phyloP scores from a whole-genome alignment of 2,797 vertebrate genomes.

The Oreonectes daqikongensis region DNA sequence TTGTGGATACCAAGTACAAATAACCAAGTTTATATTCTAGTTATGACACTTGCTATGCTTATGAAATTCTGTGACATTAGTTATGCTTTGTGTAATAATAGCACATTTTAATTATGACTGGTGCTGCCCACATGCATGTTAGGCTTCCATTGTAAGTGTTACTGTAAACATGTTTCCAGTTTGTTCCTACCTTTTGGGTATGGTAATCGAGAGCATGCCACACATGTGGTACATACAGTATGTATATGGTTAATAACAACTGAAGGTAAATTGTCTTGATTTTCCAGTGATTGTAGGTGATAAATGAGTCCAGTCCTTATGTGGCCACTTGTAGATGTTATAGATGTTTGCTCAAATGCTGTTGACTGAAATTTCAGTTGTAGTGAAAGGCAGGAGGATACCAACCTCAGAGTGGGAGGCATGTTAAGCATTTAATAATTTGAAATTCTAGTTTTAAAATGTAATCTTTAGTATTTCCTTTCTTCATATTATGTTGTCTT shows the following conservation, averaged over 20 bases:
- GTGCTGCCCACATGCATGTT: neutral
- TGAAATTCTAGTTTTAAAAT: neutral
- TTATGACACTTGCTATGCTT: too few species aligned
- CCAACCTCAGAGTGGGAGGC: neutral
- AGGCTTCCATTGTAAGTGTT: neutral
- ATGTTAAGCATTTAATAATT: conserved; percentile 13
- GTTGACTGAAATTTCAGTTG: conserved; percentile 7
- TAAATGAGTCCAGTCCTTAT: neutral
- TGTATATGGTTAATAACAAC: neutral
- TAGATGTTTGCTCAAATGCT: neutral
- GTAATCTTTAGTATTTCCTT: conserved; percentile 12
- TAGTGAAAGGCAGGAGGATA: neutral
- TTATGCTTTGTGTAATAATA: too few species aligned
- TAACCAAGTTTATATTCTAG: neutral
- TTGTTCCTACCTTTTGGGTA: neutral
- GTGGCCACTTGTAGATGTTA: conserved; percentile 14
- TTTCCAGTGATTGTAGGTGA: neutral
- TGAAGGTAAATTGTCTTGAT: too few species aligned
- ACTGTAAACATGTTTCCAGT: neutral
- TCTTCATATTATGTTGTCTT: neutral
- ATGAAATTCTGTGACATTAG: too few species aligned
- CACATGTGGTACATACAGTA: neutral
- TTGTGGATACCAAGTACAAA: neutral
- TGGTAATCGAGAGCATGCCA: neutral
- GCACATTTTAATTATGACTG: too few species aligned